phyloP scores from a whole-genome alignment of 92 coral and sea anemone species.

The Palythoa heliodiscus region DNA sequence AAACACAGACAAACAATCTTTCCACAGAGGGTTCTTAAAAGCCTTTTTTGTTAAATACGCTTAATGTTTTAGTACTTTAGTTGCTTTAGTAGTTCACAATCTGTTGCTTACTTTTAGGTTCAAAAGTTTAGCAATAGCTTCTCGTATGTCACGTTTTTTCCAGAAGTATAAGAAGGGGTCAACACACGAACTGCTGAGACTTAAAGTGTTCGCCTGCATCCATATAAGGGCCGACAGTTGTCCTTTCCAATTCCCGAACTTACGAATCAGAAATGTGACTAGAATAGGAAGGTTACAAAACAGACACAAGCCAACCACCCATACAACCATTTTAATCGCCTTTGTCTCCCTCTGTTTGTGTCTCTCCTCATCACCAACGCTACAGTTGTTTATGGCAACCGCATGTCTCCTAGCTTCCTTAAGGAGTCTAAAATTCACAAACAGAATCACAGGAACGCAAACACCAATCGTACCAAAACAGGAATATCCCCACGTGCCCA shows the following conservation, averaged over 20 bases:
- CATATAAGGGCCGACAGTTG: conserved; percentile 43
- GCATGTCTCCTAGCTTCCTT: conserved; percentile 51
- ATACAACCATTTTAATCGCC: conserved; percentile 40
- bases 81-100: not conserved
- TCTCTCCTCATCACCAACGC: not conserved
- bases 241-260: conserved; percentile 47
- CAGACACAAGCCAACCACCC: conserved; percentile 40
- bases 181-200: conserved; percentile 34
- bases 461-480: conserved; percentile 47
- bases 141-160: conserved; percentile 47
- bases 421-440: conserved; percentile 39
- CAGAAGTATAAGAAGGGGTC: conserved; percentile 56
- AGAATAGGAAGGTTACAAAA: conserved; percentile 56
- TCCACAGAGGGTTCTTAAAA: too few species aligned
- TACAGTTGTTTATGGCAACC: conserved; percentile 19
- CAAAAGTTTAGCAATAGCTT: not conserved
- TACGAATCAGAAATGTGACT: conserved; percentile 45
- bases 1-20: too few species aligned
- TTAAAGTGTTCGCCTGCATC: conserved; percentile 52
- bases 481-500: conserved; percentile 53
- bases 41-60: too few species aligned
- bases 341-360: conserved; percentile 38
- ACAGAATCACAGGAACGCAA: conserved; percentile 34
- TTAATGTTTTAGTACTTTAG: not conserved
- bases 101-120: not conserved